Evolutionary conservation across 2,797 vertebrate genomes (phyloP).

Genomic region (Ficedula albicollis): DNA sequence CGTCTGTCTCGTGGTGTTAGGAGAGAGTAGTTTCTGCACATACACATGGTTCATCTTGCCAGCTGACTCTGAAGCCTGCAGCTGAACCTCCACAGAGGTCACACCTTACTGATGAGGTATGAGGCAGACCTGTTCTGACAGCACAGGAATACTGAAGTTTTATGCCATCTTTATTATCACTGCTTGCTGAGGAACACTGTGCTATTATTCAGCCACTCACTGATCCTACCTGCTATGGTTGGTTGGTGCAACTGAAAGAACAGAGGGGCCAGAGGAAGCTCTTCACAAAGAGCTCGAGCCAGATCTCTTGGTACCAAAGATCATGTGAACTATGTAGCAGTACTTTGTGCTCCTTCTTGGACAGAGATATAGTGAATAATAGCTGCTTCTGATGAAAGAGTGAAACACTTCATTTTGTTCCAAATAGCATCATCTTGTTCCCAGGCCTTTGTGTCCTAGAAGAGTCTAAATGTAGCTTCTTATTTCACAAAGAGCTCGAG

Average conservation of each 20-base stretch:
- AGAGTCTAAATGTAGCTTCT: background rate
- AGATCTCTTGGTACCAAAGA: background rate
- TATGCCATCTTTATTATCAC: background rate
- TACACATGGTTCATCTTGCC: background rate
- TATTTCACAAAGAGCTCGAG: background rate
- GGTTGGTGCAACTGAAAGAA: background rate
- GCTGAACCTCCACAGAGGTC: background rate
- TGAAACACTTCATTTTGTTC: background rate
- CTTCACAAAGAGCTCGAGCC: background rate
- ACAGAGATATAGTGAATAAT: background rate
- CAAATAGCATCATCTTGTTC: background rate
- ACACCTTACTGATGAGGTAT: background rate
- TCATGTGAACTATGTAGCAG: background rate
- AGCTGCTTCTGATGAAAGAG: background rate
- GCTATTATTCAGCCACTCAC: background rate
- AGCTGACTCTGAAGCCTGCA: background rate
- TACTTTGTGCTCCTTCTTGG: background rate
- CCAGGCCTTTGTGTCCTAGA: background rate
- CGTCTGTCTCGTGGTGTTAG: background rate
- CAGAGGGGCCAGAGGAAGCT: background rate
- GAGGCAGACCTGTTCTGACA: background rate
- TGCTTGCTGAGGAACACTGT: background rate
- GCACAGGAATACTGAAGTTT: background rate
- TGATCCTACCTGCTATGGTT: background rate
- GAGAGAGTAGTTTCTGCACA: background rate